phyloP scores from a whole-genome alignment of 2,797 vertebrate species.

The Oreortyx pictus region DNA sequence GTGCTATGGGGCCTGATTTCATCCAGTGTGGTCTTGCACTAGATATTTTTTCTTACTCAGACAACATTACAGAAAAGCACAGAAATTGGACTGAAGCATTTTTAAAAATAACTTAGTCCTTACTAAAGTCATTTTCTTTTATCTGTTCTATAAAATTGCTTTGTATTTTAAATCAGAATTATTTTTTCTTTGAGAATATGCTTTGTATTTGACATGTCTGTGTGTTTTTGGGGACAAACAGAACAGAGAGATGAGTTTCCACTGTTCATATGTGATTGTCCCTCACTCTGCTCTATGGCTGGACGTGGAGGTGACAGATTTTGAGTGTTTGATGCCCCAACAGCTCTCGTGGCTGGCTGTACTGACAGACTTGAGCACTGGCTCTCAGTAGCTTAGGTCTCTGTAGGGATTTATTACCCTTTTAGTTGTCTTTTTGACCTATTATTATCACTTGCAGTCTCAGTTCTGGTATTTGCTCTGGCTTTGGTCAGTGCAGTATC shows the following conservation, averaged over 20 bases:
- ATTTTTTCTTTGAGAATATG: not conserved
- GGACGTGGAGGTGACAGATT: not conserved
- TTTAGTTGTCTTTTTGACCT: slow-evolving; percentile 37
- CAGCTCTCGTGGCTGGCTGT: not conserved
- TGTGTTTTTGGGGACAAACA: not conserved
- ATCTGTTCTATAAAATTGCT: not conserved
- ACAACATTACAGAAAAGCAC: not conserved
- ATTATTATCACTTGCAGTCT: not conserved
- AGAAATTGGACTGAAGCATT: not conserved
- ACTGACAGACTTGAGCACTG: not conserved
- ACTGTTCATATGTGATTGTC: not conserved
- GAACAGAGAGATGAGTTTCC: not conserved
- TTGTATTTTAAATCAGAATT: not conserved
- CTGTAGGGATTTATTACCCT: not conserved
- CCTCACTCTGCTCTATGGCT: not conserved
- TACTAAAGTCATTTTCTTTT: not conserved
- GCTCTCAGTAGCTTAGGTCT: not conserved
- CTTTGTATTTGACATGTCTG: not conserved
- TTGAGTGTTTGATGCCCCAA: not conserved
- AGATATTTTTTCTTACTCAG: not conserved
- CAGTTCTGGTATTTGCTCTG: slow-evolving; percentile 37
- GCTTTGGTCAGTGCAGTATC: not conserved
- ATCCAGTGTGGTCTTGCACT: not conserved
- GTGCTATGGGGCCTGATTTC: not conserved
- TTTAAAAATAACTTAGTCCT: not conserved